phyloP scores from a whole-genome alignment of 2,113 vertebrate species.

The Chrysemys picta region DNA sequence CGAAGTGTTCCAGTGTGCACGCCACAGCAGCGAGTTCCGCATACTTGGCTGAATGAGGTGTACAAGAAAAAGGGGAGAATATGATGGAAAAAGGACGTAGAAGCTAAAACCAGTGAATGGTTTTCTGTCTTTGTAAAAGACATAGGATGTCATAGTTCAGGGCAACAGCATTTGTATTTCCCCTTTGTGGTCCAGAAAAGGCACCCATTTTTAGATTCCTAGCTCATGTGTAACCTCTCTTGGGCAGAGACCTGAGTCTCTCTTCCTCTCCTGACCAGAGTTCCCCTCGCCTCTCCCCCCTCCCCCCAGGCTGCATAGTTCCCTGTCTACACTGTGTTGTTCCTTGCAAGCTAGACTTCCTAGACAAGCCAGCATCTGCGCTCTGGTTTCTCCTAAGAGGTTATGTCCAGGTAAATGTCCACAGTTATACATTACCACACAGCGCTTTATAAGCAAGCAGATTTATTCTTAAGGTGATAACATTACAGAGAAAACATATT shows the following conservation, averaged over 20 bases:
- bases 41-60: constrained; percentile 39
- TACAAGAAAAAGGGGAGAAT: constrained; percentile 63
- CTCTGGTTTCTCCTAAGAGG: background rate
- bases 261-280: background rate
- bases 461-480: background rate
- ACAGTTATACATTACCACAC: background rate
- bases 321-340: background rate
- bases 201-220: background rate
- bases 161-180: background rate
- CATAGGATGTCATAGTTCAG: background rate
- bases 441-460: background rate
- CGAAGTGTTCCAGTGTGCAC: constrained; percentile 58
- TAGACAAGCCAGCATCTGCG: background rate
- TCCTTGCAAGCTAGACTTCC: background rate
- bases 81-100: constrained; percentile 57
- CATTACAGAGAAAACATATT: background rate
- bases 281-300: too few species aligned
- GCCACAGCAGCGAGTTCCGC: constrained; percentile 57
- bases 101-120: constrained; percentile 64
- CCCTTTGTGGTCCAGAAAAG: background rate
- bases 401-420: background rate
- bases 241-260: background rate
- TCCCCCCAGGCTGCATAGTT: background rate
- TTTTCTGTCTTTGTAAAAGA: constrained; percentile 52
- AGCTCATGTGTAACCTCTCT: background rate